phyloP scores from a whole-genome alignment of 2,797 vertebrate species.

The Helostoma temminkii region DNA sequence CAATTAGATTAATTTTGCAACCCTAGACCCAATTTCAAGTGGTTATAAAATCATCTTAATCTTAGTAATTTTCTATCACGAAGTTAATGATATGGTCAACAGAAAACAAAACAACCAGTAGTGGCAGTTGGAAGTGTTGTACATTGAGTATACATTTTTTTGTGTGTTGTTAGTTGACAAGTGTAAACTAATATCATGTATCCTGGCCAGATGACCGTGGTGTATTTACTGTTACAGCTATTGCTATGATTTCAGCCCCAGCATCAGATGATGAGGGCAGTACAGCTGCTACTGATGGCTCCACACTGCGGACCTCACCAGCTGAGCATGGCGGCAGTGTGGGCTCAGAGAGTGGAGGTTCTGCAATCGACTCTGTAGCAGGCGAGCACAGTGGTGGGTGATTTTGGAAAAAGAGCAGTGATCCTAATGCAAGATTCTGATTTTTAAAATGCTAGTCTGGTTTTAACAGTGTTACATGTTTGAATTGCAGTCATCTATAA shows the following conservation, averaged over 20 bases:
- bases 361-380: constrained; percentile 96
- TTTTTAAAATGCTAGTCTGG: neutral
- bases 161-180: constrained; percentile 46
- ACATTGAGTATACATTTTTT: constrained; percentile 9
- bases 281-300: constrained; percentile 98
- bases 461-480: constrained; percentile 8
- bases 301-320: constrained; percentile 96
- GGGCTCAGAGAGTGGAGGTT: constrained; percentile 98
- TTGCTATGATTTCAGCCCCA: constrained; percentile 98
- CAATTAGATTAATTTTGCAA: no score
- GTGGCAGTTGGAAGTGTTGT: constrained; percentile 1
- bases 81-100: neutral
- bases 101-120: constrained; percentile 1
- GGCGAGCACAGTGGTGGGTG: constrained; percentile 97
- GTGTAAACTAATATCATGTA: constrained; percentile 49
- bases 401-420: constrained; percentile 34
- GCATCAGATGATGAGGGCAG: constrained; percentile 99
- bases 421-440: neutral
- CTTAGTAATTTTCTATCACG: neutral
- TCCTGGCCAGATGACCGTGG: constrained; percentile 76
- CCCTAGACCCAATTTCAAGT: no score
- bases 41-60: neutral
- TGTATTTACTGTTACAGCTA: constrained; percentile 97
- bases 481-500: neutral
- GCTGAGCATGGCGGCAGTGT: constrained; percentile 98